Conservation (phyloP, 2,888 invertebrate species). For the Anticlea derivata region DNA sequence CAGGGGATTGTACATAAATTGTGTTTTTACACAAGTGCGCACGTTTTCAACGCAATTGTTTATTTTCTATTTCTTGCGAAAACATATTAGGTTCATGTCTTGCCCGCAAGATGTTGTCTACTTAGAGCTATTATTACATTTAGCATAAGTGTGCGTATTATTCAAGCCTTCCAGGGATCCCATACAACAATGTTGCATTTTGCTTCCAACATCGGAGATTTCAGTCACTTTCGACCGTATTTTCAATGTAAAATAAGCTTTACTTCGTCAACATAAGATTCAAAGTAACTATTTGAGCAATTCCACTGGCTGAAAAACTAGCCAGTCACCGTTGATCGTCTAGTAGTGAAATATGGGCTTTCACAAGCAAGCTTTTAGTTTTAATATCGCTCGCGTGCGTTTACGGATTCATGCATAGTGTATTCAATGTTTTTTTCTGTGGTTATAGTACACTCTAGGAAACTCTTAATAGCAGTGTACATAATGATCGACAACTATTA, state of each 20-base stretch:
- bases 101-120: slow-evolving; percentile 4
- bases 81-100: slow-evolving; percentile 6
- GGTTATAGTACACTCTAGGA: slow-evolving; percentile 21
- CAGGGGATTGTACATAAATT: no score
- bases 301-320: neutral
- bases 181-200: slow-evolving; percentile 26
- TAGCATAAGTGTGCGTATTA: slow-evolving; percentile 14
- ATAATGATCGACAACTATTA: slow-evolving; percentile 31
- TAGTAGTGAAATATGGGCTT: neutral
- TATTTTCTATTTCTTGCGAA: slow-evolving; percentile 4
- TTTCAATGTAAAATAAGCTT: neutral
- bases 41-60: neutral
- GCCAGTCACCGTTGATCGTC: neutral
- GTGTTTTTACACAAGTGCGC: neutral
- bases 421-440: neutral
- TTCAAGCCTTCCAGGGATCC: slow-evolving; percentile 4
- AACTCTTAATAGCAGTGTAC: slow-evolving; percentile 30
- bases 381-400: neutral
- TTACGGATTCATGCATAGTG: neutral
- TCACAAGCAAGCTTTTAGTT: neutral
- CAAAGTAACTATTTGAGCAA: neutral
- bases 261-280: neutral
- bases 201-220: neutral
- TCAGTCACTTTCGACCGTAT: neutral
- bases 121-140: slow-evolving; percentile 13